A percentile compares a stretch with the other conserved stretches of the same genome.
Evolutionary conservation across 2,888 invertebrate species (phyloP).

Genomic region (Lasioglossum marginatum): DNA sequence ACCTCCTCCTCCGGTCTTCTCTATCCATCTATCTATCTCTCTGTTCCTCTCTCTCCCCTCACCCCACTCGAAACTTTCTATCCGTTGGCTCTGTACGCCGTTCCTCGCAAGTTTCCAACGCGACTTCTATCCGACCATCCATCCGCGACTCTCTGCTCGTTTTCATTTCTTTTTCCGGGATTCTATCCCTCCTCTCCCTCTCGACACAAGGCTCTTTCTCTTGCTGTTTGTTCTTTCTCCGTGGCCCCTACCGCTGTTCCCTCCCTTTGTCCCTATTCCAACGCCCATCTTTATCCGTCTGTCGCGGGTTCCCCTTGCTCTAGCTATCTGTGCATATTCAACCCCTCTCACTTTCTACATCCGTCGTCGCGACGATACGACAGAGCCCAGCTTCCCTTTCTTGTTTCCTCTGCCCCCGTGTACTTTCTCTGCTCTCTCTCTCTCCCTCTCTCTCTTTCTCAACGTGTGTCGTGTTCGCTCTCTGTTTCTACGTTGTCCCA

Average conservation of each 20-base stretch:
- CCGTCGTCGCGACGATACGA: constrained; percentile 35
- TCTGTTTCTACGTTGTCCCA: neutral
- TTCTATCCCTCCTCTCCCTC: constrained; percentile 1
- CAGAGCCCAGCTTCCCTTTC: constrained; percentile 22
- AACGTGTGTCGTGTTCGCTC: neutral
- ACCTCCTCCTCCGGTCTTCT: neutral
- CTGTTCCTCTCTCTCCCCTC: neutral
- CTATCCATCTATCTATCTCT: neutral
- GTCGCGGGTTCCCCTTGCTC: constrained; percentile 11
- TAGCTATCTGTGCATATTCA: constrained; percentile 16
- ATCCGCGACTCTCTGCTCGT: constrained; percentile 24
- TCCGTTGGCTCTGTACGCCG: neutral
- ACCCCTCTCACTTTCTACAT: constrained; percentile 37
- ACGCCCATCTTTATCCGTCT: constrained; percentile 42
- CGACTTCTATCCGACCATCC: constrained; percentile 29
- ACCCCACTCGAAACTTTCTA: constrained; percentile 18
- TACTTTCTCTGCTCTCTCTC: neutral
- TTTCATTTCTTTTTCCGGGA: constrained; percentile 39
- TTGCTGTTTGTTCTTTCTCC: neutral
- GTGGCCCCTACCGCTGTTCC: neutral
- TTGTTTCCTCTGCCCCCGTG: constrained; percentile 10
- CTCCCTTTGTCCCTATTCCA: constrained; percentile 30
- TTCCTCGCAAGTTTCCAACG: constrained; percentile 7
- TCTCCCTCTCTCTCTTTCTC: neutral
- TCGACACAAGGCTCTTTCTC: neutral